Percentiles rank a stretch among this genome's conserved stretches.
Conservation (phyloP, 2,113 vertebrate genomes). For the Andinoacara biseriatus region DNA sequence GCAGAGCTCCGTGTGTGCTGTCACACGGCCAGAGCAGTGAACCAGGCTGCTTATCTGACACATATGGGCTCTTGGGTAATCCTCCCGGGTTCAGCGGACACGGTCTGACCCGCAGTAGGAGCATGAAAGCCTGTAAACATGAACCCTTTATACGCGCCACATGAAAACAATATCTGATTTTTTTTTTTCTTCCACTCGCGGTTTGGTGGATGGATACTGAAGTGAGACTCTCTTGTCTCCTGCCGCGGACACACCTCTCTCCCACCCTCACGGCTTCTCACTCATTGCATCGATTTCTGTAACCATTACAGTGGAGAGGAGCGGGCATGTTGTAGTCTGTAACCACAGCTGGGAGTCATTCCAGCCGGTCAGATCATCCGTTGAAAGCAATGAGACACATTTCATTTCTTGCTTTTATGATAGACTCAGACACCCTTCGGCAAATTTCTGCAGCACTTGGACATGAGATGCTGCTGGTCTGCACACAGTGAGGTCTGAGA, state of each 20-base stretch:
- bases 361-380: conserved; percentile 1
- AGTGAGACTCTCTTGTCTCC: conserved; percentile 1
- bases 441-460: conserved; percentile 41
- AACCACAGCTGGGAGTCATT: conserved; percentile 43
- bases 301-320: not conserved
- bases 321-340: conserved; percentile 24
- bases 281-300: conserved; percentile 15
- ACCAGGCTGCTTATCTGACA: conserved; percentile 58
- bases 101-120: conserved; percentile 31
- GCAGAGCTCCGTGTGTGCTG: not conserved
- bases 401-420: not conserved
- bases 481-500: not conserved
- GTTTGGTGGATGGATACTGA: not conserved
- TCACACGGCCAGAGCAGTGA: conserved; percentile 16
- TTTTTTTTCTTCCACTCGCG: not conserved
- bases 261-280: conserved; percentile 12
- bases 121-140: conserved; percentile 16
- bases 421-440: not conserved
- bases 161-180: conserved; percentile 14
- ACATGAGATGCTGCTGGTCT: not conserved
- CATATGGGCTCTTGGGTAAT: conserved; percentile 63
- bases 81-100: conserved; percentile 55
- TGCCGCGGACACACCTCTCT: conserved; percentile 58
- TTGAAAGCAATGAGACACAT: conserved; percentile 14
- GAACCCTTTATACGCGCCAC: not conserved